These are phyloP conservation scores for Acromyrmex charruanus DNA, from an alignment of 1,140 invertebrate genomes.

Conservation along the genomic window DNA sequence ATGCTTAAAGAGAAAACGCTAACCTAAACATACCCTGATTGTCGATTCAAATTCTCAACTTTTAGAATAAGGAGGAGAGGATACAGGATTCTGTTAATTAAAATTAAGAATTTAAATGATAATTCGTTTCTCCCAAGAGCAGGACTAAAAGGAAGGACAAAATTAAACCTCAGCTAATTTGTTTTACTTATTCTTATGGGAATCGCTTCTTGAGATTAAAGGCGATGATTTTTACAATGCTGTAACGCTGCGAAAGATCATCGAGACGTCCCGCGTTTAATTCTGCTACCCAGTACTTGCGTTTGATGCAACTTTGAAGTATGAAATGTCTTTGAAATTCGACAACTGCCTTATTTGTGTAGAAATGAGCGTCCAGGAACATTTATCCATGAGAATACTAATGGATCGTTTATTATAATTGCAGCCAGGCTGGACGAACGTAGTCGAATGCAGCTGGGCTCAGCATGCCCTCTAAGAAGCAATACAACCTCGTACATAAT, in stretches of 20 bases:
- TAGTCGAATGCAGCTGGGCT: constrained; percentile 84
- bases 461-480: constrained; percentile 94
- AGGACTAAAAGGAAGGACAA: not conserved
- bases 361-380: not conserved
- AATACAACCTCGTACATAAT: constrained; percentile 97
- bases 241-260: no score
- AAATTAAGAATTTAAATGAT: not conserved
- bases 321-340: not conserved
- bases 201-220: not conserved
- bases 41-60: not conserved
- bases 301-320: not conserved
- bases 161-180: not conserved
- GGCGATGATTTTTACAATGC: not conserved
- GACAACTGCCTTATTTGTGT: not conserved
- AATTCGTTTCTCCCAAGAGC: not conserved
- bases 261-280: not conserved
- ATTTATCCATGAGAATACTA: constrained; percentile 24
- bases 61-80: not conserved
- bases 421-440: constrained; percentile 82
- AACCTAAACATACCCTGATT: not conserved
- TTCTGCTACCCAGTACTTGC: not conserved
- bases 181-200: not conserved
- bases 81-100: not conserved
- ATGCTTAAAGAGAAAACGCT: not conserved
- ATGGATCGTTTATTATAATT: constrained; percentile 72